These are phyloP conservation scores for Cygnus olor DNA, from an alignment of 2,797 vertebrate genomes.

Conservation along the genomic window DNA sequence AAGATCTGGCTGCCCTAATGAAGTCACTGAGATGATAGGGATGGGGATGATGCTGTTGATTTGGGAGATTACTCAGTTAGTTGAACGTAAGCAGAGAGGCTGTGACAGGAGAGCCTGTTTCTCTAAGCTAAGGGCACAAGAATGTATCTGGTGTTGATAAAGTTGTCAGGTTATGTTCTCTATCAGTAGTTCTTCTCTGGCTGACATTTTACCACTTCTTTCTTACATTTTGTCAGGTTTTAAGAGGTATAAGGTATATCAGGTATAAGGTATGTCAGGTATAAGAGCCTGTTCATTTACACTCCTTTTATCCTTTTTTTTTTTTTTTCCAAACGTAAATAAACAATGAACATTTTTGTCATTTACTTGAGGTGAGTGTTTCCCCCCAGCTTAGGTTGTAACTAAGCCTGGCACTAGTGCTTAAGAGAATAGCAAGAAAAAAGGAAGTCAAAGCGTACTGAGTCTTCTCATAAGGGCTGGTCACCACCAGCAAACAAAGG, in stretches of 20 bases:
- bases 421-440: background rate
- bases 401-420: background rate
- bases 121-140: background rate
- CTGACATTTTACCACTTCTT: background rate
- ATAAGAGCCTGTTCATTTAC: background rate
- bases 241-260: no score
- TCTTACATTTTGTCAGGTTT: background rate
- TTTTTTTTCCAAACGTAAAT: background rate
- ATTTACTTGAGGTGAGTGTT: background rate
- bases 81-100: background rate
- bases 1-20: background rate
- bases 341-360: background rate
- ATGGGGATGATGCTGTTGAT: background rate
- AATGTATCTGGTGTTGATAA: background rate
- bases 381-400: background rate
- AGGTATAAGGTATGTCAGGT: no score
- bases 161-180: background rate
- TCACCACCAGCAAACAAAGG: background rate
- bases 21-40: background rate
- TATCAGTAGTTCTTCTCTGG: background rate
- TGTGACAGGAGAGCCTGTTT: background rate
- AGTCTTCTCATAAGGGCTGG: background rate
- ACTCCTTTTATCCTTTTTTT: accelerated
- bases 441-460: accelerated
- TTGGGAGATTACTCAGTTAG: background rate